Conservation (phyloP, 2,797 vertebrate species). For the Sebastes cheni region DNA sequence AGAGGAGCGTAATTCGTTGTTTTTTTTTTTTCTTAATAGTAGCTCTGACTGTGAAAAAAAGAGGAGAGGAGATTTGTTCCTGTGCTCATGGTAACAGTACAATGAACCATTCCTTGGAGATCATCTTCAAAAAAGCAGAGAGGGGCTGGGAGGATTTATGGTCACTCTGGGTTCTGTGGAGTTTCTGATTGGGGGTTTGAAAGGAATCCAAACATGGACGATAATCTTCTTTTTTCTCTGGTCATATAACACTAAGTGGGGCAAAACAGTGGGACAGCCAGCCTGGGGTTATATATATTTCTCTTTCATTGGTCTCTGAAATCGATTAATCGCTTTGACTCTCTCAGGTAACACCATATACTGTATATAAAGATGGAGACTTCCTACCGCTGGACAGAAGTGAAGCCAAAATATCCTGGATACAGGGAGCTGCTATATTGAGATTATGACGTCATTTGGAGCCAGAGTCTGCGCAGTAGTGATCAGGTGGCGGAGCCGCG, state of each 20-base stretch:
- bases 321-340: not conserved
- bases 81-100: constrained; percentile 59
- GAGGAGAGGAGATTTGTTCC: constrained; percentile 21
- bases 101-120: constrained; percentile 56
- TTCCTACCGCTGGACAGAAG: too few relatives aligned
- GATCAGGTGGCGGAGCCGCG: too few relatives aligned
- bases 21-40: constrained; percentile 15
- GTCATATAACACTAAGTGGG: not conserved
- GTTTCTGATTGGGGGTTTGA: constrained; percentile 42
- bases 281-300: constrained; percentile 5
- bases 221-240: constrained; percentile 20
- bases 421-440: too few relatives aligned
- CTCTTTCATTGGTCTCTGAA: constrained; percentile 11
- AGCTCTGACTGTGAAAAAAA: not conserved
- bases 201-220: constrained; percentile 30
- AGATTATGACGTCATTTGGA: too few relatives aligned
- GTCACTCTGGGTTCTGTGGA: constrained; percentile 30
- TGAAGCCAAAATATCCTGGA: too few relatives aligned
- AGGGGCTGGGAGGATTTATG: constrained; percentile 26
- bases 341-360: constrained; percentile 7
- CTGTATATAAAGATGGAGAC: too few relatives aligned
- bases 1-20: not conserved
- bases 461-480: too few relatives aligned
- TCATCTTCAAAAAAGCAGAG: constrained; percentile 31
- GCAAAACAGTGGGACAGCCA: not conserved